Evolutionary conservation across 2,113 vertebrate species (phyloP), one percentile per base, ranked within the genome.

Genomic region (Aphelocoma coerulescens): DNA sequence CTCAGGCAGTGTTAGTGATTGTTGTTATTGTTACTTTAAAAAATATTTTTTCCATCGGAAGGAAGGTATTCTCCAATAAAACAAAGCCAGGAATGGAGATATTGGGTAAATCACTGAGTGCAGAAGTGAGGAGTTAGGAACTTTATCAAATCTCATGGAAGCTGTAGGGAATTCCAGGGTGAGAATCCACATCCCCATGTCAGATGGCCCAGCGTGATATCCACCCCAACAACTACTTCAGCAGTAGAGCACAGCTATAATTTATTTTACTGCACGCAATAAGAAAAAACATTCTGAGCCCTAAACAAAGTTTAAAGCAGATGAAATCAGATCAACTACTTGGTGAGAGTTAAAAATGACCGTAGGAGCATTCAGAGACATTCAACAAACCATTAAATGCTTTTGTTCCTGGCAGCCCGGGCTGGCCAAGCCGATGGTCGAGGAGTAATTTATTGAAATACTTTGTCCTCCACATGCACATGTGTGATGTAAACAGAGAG

Each of bases 401-500:
- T 96, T 96, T 94, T 94, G 76, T 89, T 96, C 73, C 88, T 72
- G 72, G 79, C 92, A 94, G 91, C 63, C 76, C 0, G 1, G 49
- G 27, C 89, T 24, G 92, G 72, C 83, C 88, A 78, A 17, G 69
- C 28, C 1, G 4, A 93, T 74, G 87, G 81, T 20, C 5, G 55
- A 83, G 86, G 5, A 91, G 88, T 94, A 96, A 97, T 97, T 97
- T 94, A 96, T 96, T 81, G 94, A 94, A 96, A 80, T 54, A 92
- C 95, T 97, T 93, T 87, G 91, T 96, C 95, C 96, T 96, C 94
- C 74, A 15, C 95, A 82, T 87, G 86, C 86, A 96, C 95, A 94
- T 93, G 92, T 96, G 95, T 79, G 96, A 93, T 96, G 74, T 96
- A 96, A 97, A 97, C 96, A 96, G 26, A 94, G 58, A 96, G 96